These are phyloP conservation scores for Chaetorhynchus papuensis DNA, from an alignment of 2,113 vertebrate genomes.

Conservation along the genomic window DNA sequence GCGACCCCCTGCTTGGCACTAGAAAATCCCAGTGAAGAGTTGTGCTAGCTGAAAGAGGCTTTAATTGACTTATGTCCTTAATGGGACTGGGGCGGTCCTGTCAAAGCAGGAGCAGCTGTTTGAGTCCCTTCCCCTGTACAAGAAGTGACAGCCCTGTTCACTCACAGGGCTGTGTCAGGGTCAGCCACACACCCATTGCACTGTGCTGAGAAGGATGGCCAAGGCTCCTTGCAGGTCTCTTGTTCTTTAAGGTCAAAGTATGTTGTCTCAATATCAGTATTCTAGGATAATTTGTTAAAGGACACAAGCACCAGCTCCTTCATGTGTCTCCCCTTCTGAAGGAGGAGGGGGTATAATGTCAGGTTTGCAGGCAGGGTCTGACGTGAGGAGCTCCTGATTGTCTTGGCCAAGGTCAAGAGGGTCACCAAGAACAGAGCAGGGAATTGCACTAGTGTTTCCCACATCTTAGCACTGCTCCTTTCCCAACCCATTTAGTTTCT, in stretches of 20 bases:
- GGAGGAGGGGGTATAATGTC: too few relatives aligned
- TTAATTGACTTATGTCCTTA: accelerated
- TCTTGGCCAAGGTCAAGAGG: not conserved
- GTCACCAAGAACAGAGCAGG: accelerated
- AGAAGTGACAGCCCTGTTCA: not conserved
- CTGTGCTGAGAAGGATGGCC: not conserved
- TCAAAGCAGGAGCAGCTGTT: not conserved
- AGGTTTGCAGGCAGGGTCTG: not conserved
- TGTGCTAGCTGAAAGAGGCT: not conserved
- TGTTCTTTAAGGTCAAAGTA: not conserved
- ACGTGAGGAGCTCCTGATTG: not conserved
- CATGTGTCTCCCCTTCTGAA: not conserved
- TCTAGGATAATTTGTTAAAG: not conserved
- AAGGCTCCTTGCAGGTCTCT: accelerated
- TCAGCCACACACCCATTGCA: accelerated
- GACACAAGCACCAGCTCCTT: not conserved
- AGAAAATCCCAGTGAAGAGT: not conserved
- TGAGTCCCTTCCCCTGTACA: not conserved
- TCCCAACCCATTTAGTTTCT: not conserved
- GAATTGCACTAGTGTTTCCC: not conserved
- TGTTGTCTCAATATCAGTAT: not conserved
- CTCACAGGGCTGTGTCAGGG: accelerated
- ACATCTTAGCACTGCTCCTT: accelerated
- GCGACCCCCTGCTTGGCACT: not conserved
- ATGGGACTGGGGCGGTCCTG: not conserved